A percentile compares a stretch with the other conserved stretches of the same genome.
phyloP scores from a whole-genome alignment of 2,797 vertebrate species.

The Chiroxiphia lanceolata region DNA sequence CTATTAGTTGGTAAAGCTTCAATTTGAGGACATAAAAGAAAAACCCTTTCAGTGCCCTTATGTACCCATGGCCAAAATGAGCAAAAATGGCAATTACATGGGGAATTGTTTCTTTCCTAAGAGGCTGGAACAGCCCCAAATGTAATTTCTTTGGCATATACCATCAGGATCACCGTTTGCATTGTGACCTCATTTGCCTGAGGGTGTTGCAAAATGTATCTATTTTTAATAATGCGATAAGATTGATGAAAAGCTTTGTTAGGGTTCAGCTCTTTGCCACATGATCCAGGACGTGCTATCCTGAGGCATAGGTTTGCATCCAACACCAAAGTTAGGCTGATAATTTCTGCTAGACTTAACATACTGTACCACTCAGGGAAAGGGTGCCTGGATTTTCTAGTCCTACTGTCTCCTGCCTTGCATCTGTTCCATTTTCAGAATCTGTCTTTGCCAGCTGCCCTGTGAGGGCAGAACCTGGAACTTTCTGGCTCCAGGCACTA shows the following conservation, averaged over 20 bases:
- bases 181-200: neutral
- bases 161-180: neutral
- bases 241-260: neutral
- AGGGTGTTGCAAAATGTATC: neutral
- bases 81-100: neutral
- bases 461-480: neutral
- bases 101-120: neutral
- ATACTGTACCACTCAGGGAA: neutral
- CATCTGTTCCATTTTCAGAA: neutral
- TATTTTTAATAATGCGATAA: neutral
- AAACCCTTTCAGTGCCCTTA: neutral
- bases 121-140: neutral
- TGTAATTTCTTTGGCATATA: neutral
- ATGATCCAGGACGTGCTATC: neutral
- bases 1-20: neutral
- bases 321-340: neutral
- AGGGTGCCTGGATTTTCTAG: neutral
- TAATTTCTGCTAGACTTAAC: neutral
- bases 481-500: neutral
- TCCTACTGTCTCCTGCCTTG: neutral
- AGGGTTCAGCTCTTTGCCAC: neutral
- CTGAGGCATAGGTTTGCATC: neutral
- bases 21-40: neutral
- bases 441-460: neutral
- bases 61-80: neutral